These are phyloP conservation scores for Horisme vitalbata DNA, from an alignment of 2,888 invertebrate species.

Conservation along the genomic window DNA sequence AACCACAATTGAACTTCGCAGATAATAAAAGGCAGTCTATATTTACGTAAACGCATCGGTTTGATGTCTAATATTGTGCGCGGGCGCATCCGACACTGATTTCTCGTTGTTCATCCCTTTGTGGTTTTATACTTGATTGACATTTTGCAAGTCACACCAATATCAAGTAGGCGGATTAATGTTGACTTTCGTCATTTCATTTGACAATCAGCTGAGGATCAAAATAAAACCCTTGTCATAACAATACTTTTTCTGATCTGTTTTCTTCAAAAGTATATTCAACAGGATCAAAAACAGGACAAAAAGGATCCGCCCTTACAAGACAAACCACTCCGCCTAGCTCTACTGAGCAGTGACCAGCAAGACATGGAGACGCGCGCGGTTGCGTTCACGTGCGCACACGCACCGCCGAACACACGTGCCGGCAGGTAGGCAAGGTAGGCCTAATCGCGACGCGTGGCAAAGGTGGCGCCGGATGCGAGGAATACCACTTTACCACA, in stretches of 20 bases:
- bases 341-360: not conserved
- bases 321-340: slow-evolving; percentile 41
- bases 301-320: not conserved
- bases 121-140: slow-evolving; percentile 58
- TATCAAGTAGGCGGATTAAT: slow-evolving; percentile 58
- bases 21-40: slow-evolving; percentile 77
- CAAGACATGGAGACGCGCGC: slow-evolving; percentile 43
- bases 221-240: not conserved
- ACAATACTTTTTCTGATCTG: too few species aligned
- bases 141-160: slow-evolving; percentile 54
- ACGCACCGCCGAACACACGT: slow-evolving; percentile 60
- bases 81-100: slow-evolving; percentile 64
- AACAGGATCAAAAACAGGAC: not conserved
- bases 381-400: slow-evolving; percentile 60
- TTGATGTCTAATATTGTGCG: slow-evolving; percentile 75
- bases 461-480: slow-evolving; percentile 20
- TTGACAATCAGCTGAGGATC: too few species aligned
- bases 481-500: slow-evolving; percentile 2
- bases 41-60: slow-evolving; percentile 79
- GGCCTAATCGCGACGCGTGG: slow-evolving; percentile 30
- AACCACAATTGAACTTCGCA: slow-evolving; percentile 72
- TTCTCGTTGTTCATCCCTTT: slow-evolving; percentile 49
- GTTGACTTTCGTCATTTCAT: slow-evolving; percentile 26
- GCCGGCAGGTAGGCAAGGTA: slow-evolving; percentile 47
- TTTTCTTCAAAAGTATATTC: too few species aligned